Base-by-base conservation (phyloP, 2,888 invertebrate genomes). In the Anoplius nigerrimus region DNA sequence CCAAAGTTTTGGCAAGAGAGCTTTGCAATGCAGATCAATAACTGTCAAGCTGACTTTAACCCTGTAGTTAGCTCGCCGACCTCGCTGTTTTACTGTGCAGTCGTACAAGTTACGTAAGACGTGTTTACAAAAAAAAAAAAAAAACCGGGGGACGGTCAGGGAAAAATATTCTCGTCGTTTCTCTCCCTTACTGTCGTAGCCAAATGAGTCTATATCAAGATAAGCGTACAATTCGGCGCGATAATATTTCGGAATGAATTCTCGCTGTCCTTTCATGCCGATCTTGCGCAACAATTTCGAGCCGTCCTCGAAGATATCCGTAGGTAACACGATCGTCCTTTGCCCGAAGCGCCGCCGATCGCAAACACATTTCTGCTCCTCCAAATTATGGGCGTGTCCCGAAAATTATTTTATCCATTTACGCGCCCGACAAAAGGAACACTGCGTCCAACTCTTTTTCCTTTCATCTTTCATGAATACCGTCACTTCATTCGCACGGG, bases 201-300 rank as follows among this genome's bases (percentile, higher is more conserved):
- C 16, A 61, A 45, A n/a, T 22, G 22, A 22, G 51, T 22, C 11
- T 20, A 45, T 13, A 8, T 42, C 43, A 15, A 27, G 56, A 56
- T 56, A 56, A 56, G 18, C 16, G 21, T 11, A 16, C 48, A 13
- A 34, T 18, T 5, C 42, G 42, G 8, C 2, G 24, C 16, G 43
- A 56, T 56, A 43, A 42, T 56, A 43, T 43, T 15, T 18, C 43
- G 43, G 45, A 45, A n/a, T 0, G 13, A 53, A 65, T 62, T 52
- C 21, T 56, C 52, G 52, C 45, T 16, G 51, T 58, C 45, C 52
- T 52, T 54, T 34, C n/a, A 22, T 52, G n/a, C 16, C 34, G n/a
- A 34, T 11, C n/a, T 72, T 72, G 59, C 62, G 46, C 34, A 71
- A 72, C 13, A 16, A 58, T 66, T 55, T 62, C 22, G 55, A 57